Evolutionary conservation across 1,140 invertebrate genomes (phyloP), one percentile per base, ranked within the genome.

Genomic region (Hylyphantes graminicola): DNA sequence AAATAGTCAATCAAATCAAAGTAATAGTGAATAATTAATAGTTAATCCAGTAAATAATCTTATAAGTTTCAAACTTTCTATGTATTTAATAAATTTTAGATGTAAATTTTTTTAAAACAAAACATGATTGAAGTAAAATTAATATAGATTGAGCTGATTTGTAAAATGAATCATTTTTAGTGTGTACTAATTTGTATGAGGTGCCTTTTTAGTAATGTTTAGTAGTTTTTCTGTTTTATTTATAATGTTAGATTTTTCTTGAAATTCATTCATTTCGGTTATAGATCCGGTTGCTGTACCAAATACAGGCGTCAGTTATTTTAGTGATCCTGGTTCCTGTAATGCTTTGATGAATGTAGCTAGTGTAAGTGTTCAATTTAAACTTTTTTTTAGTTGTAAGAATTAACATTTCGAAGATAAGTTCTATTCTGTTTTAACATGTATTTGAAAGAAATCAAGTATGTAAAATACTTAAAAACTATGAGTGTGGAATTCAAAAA

Each of bases 321-420:
- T 83, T 75, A 83, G 80, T 75, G 80, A 83, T 75, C 80, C 80
- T 9, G 80, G 80, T 2, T 83, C 80, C 11, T 83, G 80, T 48
- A 83, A 83, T 75, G 72, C 72, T 57, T 83, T 83, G n/a, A 67
- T 75, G 72, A 83, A 83, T 75, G n/a, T 75, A 61, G 65, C 80
- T 70, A 74, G 70, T 83, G 80, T 83, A 75, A 75, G 80, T 74
- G 35, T 63, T 65, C 6, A 13, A 7, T 6, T 70, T 50, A 6
- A 2, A 70, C n/a, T 53, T 51, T 70, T n/a, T 0, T 13, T 51
- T 15, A 50, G n/a, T 50, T 70, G n/a, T 53, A 5, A 61, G 35
- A 9, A 21, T 8, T 2, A 11, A 65, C 48, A 7, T 10, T 12
- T 48, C 5, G n/a, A n/a, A 65, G n/a, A 59, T 6, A 13, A 59